A percentile compares a stretch with the other conserved stretches of the same genome.
Conservation (phyloP, 35 echinoderm and acorn worm genomes). For the Stichopus chloronotus region DNA sequence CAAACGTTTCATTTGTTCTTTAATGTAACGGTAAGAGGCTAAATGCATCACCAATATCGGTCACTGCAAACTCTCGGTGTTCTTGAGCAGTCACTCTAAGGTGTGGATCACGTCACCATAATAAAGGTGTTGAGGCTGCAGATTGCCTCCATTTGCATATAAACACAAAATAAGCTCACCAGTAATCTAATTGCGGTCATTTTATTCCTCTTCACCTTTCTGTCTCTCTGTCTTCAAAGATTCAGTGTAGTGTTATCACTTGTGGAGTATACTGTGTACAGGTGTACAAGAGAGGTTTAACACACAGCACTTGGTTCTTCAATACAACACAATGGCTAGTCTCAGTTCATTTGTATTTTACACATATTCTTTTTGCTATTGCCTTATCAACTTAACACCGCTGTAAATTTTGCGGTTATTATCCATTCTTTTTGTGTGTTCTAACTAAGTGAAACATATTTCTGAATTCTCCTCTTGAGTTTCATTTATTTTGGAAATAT, state of each 20-base stretch:
- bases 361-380: too few species aligned
- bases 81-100: not conserved
- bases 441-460: too few species aligned
- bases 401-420: too few species aligned
- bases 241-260: not conserved
- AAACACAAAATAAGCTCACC: not conserved
- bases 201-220: not conserved
- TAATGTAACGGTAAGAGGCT: not conserved
- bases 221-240: not conserved
- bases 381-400: too few species aligned
- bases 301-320: too few species aligned
- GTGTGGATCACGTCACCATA: not conserved
- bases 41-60: not conserved
- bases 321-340: too few species aligned
- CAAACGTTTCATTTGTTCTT: not conserved
- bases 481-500: too few species aligned
- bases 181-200: not conserved
- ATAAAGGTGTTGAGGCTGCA: not conserved
- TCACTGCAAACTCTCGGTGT: not conserved
- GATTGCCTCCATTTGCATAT: not conserved
- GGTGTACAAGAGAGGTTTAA: too few species aligned
- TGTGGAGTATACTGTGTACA: not conserved
- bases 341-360: too few species aligned
- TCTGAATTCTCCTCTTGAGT: too few species aligned
- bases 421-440: too few species aligned